These are phyloP conservation scores for Sycophila sp. DNA, from an alignment of 1,140 invertebrate species.

Conservation along the genomic window DNA sequence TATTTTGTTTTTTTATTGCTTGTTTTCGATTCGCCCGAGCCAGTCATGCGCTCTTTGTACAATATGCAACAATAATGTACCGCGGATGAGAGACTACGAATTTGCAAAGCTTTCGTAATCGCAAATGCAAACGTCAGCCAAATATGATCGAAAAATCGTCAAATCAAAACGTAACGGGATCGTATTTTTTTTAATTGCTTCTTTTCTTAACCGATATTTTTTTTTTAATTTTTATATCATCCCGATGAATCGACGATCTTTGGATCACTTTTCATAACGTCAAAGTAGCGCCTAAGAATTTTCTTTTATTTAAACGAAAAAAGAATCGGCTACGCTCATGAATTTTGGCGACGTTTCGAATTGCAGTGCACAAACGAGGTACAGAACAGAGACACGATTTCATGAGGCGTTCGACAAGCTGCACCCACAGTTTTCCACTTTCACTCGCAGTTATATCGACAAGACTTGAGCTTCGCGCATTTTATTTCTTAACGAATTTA, in stretches of 20 bases:
- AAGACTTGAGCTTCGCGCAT: background rate
- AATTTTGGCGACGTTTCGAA: background rate
- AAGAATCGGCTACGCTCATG: background rate
- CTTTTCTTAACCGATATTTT: too few species aligned
- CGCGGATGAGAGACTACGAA: constrained; percentile 11
- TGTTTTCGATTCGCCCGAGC: constrained; percentile 42
- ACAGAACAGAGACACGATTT: background rate
- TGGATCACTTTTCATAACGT: too few species aligned
- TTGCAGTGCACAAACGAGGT: background rate
- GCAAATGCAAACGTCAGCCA: too few species aligned
- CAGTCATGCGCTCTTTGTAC: constrained; percentile 40
- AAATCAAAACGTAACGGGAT: too few species aligned
- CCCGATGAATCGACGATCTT: too few species aligned
- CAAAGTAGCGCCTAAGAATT: too few species aligned
- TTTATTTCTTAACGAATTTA: constrained; percentile 20
- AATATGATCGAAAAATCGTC: too few species aligned
- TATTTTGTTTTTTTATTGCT: constrained; percentile 55
- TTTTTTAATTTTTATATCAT: too few species aligned
- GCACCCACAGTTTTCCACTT: constrained; percentile 9
- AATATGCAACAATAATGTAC: constrained; percentile 26
- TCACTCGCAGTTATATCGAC: background rate
- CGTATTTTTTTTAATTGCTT: too few species aligned
- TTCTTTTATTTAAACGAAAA: background rate
- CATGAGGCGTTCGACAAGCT: constrained; percentile 20
- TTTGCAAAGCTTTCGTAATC: too few species aligned